Conservation (phyloP, 2,888 invertebrate species). For the Sericinus montela region DNA sequence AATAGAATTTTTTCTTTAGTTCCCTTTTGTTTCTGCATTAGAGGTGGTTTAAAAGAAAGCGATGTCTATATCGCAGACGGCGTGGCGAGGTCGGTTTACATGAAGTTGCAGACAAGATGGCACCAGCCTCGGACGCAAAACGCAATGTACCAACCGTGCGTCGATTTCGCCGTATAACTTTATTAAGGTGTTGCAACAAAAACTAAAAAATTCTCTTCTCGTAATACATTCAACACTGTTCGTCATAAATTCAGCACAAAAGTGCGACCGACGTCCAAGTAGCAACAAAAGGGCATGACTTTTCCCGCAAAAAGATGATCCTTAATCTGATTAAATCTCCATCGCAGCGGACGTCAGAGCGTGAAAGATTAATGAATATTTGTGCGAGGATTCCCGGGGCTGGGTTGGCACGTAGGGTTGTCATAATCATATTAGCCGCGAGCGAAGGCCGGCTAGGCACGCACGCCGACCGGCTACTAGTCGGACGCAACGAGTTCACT, state of each 20-base stretch:
- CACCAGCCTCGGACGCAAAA: slow-evolving; percentile 43
- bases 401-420: slow-evolving; percentile 76
- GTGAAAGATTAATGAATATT: slow-evolving; percentile 80
- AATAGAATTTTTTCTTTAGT: too few species aligned
- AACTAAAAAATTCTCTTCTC: slow-evolving; percentile 11
- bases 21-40: too few species aligned
- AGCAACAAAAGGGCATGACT: slow-evolving; percentile 74
- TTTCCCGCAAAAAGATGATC: slow-evolving; percentile 78
- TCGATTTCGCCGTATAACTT: slow-evolving; percentile 6
- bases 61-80: slow-evolving; percentile 55
- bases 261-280: slow-evolving; percentile 71
- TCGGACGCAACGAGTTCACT: slow-evolving; percentile 27
- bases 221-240: slow-evolving; percentile 68
- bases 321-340: slow-evolving; percentile 80
- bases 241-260: slow-evolving; percentile 75
- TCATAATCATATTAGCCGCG: slow-evolving; percentile 78
- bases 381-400: slow-evolving; percentile 76
- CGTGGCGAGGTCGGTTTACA: slow-evolving; percentile 47
- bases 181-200: neutral
- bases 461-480: slow-evolving; percentile 40
- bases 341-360: slow-evolving; percentile 77
- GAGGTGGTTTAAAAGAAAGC: slow-evolving; percentile 21
- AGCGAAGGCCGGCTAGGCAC: slow-evolving; percentile 64
- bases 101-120: slow-evolving; percentile 46
- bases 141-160: slow-evolving; percentile 20